Conservation (phyloP, 2,888 invertebrate species). For the Dendrolimus pini region DNA sequence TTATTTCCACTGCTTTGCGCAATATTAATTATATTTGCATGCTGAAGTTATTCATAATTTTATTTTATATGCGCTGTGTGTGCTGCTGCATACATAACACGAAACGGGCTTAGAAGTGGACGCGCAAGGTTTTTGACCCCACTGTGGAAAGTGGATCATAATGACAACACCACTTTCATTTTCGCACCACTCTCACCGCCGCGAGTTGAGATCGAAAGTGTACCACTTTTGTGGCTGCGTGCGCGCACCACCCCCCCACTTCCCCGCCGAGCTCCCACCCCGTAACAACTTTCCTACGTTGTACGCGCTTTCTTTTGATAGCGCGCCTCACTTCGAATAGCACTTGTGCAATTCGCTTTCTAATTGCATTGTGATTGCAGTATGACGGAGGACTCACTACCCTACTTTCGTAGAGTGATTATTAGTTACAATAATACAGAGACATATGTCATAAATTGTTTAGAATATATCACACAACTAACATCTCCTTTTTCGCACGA, state of each 20-base stretch:
- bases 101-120: constrained; percentile 44
- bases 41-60: neutral
- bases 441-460: too few species aligned
- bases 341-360: constrained; percentile 72
- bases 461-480: too few species aligned
- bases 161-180: constrained; percentile 78
- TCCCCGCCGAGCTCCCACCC: constrained; percentile 17
- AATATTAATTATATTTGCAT: neutral
- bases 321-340: constrained; percentile 29
- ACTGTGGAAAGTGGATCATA: constrained; percentile 71
- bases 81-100: constrained; percentile 23
- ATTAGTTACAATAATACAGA: too few species aligned
- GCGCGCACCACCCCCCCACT: constrained; percentile 47
- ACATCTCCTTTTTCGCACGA: too few species aligned
- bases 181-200: constrained; percentile 76
- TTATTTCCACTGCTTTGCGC: neutral
- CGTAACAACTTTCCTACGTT: constrained; percentile 62
- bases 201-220: constrained; percentile 73
- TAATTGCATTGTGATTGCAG: constrained; percentile 71
- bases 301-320: constrained; percentile 69
- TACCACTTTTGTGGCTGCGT: constrained; percentile 69
- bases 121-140: constrained; percentile 61
- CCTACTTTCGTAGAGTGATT: constrained; percentile 44
- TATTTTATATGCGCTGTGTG: neutral
- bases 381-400: constrained; percentile 51